These are phyloP conservation scores for Vanacampus margaritifer DNA, from an alignment of 2,113 vertebrate species.

Conservation along the genomic window DNA sequence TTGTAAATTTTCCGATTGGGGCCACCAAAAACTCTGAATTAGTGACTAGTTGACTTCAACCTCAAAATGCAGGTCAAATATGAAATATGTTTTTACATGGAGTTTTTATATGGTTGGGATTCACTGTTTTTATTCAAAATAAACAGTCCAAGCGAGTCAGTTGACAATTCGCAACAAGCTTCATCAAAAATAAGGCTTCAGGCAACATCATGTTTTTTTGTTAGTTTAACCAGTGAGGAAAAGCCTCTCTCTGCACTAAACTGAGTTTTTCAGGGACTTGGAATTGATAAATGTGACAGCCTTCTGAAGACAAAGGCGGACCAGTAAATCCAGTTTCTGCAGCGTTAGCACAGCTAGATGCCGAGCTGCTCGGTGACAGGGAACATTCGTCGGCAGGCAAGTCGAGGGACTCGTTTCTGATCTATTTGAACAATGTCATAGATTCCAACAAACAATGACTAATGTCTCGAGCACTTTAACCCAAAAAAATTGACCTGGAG, in stretches of 20 bases:
- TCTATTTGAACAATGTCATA: neutral
- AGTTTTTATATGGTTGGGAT: no score
- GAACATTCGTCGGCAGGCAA: neutral
- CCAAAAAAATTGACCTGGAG: neutral
- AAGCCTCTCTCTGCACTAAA: neutral
- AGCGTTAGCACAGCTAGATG: conserved; percentile 7
- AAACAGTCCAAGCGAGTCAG: no score
- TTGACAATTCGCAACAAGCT: no score
- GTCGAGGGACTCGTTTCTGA: conserved; percentile 12
- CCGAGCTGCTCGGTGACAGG: neutral
- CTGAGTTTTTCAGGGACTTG: neutral
- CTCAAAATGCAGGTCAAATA: no score
- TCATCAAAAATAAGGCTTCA: neutral
- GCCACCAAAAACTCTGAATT: no score
- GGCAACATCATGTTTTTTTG: neutral
- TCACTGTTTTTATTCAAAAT: no score
- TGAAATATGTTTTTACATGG: no score
- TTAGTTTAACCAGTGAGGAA: neutral
- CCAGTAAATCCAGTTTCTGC: conserved; percentile 27
- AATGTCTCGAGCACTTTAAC: neutral
- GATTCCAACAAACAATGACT: neutral
- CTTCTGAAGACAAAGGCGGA: neutral
- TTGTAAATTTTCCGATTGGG: no score
- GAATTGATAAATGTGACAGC: neutral
- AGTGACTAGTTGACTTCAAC: no score